Evolutionary conservation across 30 jellyfish, hydroid and myxozoan genomes (phyloP), one percentile per base, ranked within the genome.

Genomic region (Chrysaora quinquecirrha): DNA sequence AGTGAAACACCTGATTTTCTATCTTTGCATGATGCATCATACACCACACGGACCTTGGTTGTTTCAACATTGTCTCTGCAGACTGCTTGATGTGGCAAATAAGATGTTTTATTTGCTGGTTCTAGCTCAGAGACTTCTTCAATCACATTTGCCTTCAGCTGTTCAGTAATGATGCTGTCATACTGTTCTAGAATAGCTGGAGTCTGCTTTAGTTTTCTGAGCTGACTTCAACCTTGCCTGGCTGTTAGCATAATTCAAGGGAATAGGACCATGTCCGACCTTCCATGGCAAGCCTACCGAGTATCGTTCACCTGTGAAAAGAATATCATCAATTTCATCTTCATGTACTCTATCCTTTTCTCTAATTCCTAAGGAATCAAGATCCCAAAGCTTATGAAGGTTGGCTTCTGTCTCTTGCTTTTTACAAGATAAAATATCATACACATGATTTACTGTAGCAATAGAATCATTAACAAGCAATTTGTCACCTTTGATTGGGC

Each of bases 31-130:
- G n/a, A n/a, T n/a, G n/a, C n/a, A n/a, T n/a, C n/a, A n/a, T n/a
- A n/a, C n/a, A n/a, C n/a, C n/a, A n/a, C n/a, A n/a, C n/a, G n/a
- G n/a, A n/a, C n/a, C n/a, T n/a, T n/a, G n/a, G n/a, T n/a, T n/a
- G n/a, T n/a, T n/a, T n/a, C n/a, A n/a, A n/a, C n/a, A n/a, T n/a
- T n/a, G n/a, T 49, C 64, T 9, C 62, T 52, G 28, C 60, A 25
- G 30, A 75, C 83, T n/a, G 81, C 87, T 20, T 75, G 87, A 60
- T 77, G 89, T 16, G 89, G 89, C 22, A 77, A 11, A 38, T 77
- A 77, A 62, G 29, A 58, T 12, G 34, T 33, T 62, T 32, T 29
- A 10, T 23, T 22, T 19, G 89, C 74, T 22, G 20, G 21, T 52
- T 75, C 87, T 2, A 48, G 11, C 16, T 16, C 56, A 12, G 87